These are phyloP conservation scores for Sebastes cheni DNA, from an alignment of 2,797 vertebrate genomes.

Conservation along the genomic window DNA sequence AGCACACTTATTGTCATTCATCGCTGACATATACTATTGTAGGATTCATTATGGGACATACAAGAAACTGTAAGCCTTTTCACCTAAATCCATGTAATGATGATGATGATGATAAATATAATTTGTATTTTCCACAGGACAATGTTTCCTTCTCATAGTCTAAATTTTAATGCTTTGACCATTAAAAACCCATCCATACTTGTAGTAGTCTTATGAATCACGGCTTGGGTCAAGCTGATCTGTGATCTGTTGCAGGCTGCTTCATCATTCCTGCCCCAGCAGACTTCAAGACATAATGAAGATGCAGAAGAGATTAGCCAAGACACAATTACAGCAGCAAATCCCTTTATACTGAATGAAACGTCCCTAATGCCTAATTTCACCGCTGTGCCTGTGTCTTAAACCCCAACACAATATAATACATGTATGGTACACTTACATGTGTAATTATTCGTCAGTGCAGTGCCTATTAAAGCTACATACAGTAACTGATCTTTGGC, in stretches of 20 bases:
- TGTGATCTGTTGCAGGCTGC: constrained; percentile 3
- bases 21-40: background rate
- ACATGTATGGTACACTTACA: background rate
- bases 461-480: background rate
- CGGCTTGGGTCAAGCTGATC: background rate
- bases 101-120: background rate
- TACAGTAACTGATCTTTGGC: background rate
- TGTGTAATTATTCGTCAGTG: background rate
- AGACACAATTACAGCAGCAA: constrained; percentile 5
- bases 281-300: constrained; percentile 3
- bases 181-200: background rate
- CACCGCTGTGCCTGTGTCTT: background rate
- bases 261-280: background rate
- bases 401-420: background rate
- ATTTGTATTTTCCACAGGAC: background rate
- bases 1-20: background rate
- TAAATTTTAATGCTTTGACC: background rate
- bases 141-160: background rate
- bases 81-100: background rate
- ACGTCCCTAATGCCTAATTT: background rate
- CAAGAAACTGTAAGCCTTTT: background rate
- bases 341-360: background rate
- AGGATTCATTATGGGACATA: background rate
- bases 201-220: background rate
- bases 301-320: constrained; percentile 4